phyloP scores from a whole-genome alignment of 2,888 invertebrate genomes.

The Cheilosia vulpina region DNA sequence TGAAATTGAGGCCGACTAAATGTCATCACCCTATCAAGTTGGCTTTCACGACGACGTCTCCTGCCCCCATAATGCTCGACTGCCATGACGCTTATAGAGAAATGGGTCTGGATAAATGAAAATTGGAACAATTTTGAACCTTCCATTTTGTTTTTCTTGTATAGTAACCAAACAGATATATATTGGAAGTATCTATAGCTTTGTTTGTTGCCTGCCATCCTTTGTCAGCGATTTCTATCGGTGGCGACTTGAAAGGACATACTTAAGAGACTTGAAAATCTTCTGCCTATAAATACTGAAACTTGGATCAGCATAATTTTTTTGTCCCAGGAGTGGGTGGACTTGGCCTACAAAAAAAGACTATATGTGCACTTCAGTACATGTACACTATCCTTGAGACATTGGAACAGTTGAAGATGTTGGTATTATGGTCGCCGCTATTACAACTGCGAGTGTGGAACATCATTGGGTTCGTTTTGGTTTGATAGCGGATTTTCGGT shows the following conservation, averaged over 20 bases:
- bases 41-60: slow-evolving; percentile 1
- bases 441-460: slow-evolving; percentile 48
- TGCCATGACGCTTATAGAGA: slow-evolving; percentile 39
- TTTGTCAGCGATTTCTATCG: slow-evolving; percentile 47
- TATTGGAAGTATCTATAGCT: neutral
- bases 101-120: slow-evolving; percentile 66
- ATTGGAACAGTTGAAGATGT: slow-evolving; percentile 42
- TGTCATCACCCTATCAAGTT: slow-evolving; percentile 74
- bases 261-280: slow-evolving; percentile 47
- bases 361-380: neutral
- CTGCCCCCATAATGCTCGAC: neutral
- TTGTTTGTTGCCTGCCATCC: slow-evolving; percentile 28
- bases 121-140: slow-evolving; percentile 70
- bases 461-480: slow-evolving; percentile 58
- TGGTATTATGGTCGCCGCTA: slow-evolving; percentile 23
- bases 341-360: neutral
- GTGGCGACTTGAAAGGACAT: slow-evolving; percentile 37
- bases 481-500: too few species aligned
- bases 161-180: slow-evolving; percentile 5
- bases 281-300: slow-evolving; percentile 66
- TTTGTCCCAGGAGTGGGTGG: neutral
- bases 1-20: slow-evolving; percentile 72
- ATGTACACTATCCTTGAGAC: slow-evolving; percentile 15
- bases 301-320: slow-evolving; percentile 63
- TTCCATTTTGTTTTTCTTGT: slow-evolving; percentile 41